A percentile compares a stretch with the other conserved stretches of the same genome.
Evolutionary conservation across 2,113 vertebrate genomes (phyloP).

Genomic region (Puffinus mauretanicus): DNA sequence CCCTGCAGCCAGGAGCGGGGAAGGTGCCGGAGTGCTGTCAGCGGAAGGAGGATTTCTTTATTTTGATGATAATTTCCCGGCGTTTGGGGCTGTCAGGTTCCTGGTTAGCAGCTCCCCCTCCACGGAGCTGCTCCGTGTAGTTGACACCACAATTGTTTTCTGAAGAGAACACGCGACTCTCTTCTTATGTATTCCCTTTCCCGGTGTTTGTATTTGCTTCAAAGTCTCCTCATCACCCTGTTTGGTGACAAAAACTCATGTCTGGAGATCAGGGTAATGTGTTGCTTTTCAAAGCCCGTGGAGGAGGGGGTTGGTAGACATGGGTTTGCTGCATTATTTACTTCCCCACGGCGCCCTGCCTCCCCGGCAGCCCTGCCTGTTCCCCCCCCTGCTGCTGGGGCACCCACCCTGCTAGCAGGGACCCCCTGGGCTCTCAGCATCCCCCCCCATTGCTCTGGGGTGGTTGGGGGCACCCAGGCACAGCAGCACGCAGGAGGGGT

Average conservation of each 20-base stretch:
- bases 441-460: not conserved
- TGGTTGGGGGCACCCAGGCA: not conserved
- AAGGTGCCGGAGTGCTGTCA: not conserved
- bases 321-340: constrained; percentile 49
- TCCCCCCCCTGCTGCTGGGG: not conserved
- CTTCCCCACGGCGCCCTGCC: not conserved
- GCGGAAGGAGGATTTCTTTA: not conserved
- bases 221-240: constrained; percentile 67
- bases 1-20: not conserved
- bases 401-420: not conserved
- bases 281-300: constrained; percentile 58
- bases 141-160: constrained; percentile 61
- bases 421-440: accelerated
- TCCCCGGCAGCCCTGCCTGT: not conserved
- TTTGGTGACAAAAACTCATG: constrained; percentile 71
- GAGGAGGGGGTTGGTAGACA: constrained; percentile 44
- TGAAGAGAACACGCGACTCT: constrained; percentile 62
- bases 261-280: constrained; percentile 67
- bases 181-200: constrained; percentile 67
- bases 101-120: constrained; percentile 36
- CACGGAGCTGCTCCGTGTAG: not conserved
- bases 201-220: constrained; percentile 62
- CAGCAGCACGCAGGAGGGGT: not conserved
- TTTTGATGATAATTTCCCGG: not conserved
- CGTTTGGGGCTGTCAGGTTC: constrained; percentile 37